Evolutionary conservation across 2,888 invertebrate species (phyloP).

Genomic region (Ormyrus rosae): DNA sequence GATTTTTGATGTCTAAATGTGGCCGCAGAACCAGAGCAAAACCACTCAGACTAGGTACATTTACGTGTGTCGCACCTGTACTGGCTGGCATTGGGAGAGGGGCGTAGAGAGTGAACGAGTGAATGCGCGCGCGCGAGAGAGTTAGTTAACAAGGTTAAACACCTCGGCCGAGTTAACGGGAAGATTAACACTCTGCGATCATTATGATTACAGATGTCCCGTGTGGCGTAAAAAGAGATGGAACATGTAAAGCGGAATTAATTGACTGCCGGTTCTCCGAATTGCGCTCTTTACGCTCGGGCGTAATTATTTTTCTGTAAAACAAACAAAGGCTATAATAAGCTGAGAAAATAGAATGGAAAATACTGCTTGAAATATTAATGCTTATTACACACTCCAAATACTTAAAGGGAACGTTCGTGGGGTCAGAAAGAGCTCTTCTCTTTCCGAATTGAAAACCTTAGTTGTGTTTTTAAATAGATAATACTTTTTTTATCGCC

Average conservation of each 20-base stretch:
- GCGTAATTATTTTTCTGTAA: slow-evolving; percentile 41
- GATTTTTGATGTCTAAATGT: slow-evolving; percentile 32
- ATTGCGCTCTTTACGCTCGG: slow-evolving; percentile 16
- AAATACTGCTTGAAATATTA: slow-evolving; percentile 13
- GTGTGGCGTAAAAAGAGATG: slow-evolving; percentile 36
- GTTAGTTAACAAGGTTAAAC: slow-evolving; percentile 75
- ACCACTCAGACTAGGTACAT: slow-evolving; percentile 44
- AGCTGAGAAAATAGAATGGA: slow-evolving; percentile 40
- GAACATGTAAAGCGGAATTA: slow-evolving; percentile 53
- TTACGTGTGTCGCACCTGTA: slow-evolving; percentile 36
- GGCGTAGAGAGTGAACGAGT: slow-evolving; percentile 48
- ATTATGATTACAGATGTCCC: slow-evolving; percentile 71
- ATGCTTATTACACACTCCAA: not conserved
- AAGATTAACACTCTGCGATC: slow-evolving; percentile 75
- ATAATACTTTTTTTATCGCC: too few species aligned
- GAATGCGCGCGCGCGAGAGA: slow-evolving; percentile 60
- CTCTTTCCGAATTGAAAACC: too few species aligned
- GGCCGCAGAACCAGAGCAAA: slow-evolving; percentile 48
- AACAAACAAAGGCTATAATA: slow-evolving; percentile 41
- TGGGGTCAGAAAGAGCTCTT: too few species aligned
- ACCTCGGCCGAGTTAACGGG: slow-evolving; percentile 75
- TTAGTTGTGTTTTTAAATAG: too few species aligned
- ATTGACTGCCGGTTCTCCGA: slow-evolving; percentile 50
- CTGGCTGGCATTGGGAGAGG: slow-evolving; percentile 22
- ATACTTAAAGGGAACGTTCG: not conserved